A percentile compares a stretch with the other conserved stretches of the same genome.
Conservation (phyloP, 92 coral and sea anemone genomes). For the Actinostola sp. region DNA sequence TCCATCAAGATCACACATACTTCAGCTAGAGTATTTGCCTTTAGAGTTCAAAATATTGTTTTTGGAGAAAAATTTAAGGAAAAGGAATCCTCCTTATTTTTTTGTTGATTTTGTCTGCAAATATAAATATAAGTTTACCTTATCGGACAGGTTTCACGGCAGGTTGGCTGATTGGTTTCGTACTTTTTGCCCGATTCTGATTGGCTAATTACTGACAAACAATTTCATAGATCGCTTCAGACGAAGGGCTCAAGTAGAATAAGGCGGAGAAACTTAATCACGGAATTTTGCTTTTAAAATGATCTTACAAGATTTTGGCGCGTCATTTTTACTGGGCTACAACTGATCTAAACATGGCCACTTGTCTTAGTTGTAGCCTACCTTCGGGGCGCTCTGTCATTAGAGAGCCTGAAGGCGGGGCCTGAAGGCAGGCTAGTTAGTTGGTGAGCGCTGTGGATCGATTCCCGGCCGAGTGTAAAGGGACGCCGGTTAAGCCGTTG, state of each 20-base stretch:
- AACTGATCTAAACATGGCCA: too few species aligned
- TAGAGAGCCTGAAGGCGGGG: too few species aligned
- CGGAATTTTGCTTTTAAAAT: background rate
- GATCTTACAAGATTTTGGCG: too few species aligned
- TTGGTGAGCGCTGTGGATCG: too few species aligned
- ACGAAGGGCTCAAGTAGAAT: background rate
- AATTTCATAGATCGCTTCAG: background rate
- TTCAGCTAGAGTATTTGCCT: background rate
- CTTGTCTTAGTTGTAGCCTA: too few species aligned
- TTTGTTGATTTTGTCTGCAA: background rate
- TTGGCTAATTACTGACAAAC: background rate
- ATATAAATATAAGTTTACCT: slow-evolving; percentile 1
- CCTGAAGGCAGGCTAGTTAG: too few species aligned
- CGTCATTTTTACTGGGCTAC: too few species aligned
- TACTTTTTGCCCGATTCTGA: background rate
- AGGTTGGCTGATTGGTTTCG: background rate
- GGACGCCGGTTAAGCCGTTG: too few species aligned
- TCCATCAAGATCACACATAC: background rate
- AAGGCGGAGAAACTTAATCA: background rate
- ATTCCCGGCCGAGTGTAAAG: too few species aligned
- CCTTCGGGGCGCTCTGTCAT: too few species aligned
- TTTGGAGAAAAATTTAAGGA: background rate
- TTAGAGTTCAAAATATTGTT: too few species aligned
- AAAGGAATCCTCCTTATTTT: background rate
- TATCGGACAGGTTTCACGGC: slow-evolving; percentile 11